Percentiles rank a stretch among this genome's conserved stretches.
phyloP scores from a whole-genome alignment of 2,797 vertebrate genomes.

The Atherinosoma microstoma region DNA sequence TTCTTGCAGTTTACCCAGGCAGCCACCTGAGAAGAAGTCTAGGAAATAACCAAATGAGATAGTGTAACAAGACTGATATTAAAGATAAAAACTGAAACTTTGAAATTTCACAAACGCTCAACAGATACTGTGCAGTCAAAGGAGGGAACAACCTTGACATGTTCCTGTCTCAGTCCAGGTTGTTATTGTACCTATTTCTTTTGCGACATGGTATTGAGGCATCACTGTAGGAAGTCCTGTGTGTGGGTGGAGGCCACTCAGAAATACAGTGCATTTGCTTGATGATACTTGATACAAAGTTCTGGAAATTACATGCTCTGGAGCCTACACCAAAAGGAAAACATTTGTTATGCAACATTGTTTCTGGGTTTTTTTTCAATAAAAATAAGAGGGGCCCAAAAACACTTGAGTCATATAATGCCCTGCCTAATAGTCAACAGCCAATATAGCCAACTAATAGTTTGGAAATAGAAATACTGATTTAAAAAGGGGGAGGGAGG shows the following conservation, averaged over 20 bases:
- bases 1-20: too few species aligned
- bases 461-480: conserved; percentile 53
- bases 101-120: too few species aligned
- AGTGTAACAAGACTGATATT: too few species aligned
- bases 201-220: conserved; percentile 20
- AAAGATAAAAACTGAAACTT: too few species aligned
- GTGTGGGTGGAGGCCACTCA: conserved; percentile 55
- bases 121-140: not conserved
- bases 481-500: conserved; percentile 33
- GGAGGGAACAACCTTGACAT: not conserved
- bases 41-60: too few species aligned
- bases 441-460: conserved; percentile 28
- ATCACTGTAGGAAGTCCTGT: conserved; percentile 18
- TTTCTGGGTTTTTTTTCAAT: conserved; percentile 13
- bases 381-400: conserved; percentile 20
- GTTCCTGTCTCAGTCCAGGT: conserved; percentile 3
- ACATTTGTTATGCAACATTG: conserved; percentile 23
- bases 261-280: conserved; percentile 38
- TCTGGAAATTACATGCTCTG: conserved; percentile 31
- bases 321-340: conserved; percentile 27
- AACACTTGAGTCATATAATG: not conserved
- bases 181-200: conserved; percentile 31
- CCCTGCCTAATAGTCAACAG: not conserved
- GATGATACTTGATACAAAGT: conserved; percentile 36
- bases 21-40: too few species aligned